Evolutionary conservation across 2,888 invertebrate species (phyloP), one percentile per base, ranked within the genome.

Genomic region (Piscicola geometra): DNA sequence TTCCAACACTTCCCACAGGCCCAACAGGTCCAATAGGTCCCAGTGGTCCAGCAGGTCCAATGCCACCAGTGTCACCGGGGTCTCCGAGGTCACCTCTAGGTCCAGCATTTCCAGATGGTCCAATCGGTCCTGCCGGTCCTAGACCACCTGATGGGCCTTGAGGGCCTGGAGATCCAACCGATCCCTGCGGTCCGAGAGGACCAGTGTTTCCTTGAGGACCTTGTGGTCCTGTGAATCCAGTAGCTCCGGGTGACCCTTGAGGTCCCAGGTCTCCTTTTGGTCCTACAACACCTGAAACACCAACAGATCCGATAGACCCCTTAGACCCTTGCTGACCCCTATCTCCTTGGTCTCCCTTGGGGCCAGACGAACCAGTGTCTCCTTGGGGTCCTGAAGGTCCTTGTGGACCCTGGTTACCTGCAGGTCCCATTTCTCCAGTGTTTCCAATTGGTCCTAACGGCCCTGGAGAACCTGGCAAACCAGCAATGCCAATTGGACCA

Each of bases 181-280:
- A 30, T 30, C 76, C 76, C 30, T 47, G 50, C 47, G 15, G 32
- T 2, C 71, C 71, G 15, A 30, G 21, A 52, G 71, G 71, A 50
- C 71, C 71, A 28, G 30, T 18, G 52, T 60, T 56, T 21, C 64
- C 64, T 64, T 41, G 28, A 36, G 47, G 33, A 21, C 78, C 78
- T 36, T 76, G 66, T 25, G 60, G n/a, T 28, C 78, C 78, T 35
- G 74, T 50, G 25, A 66, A 36, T 50, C 78, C 78, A 12, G 72
- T 67, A 25, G 56, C 74, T 60, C 78, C 78, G 5, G 33, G 33
- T 67, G 67, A 33, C 5, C 73, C 73, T n/a, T 52, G 33, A 60
- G 75, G 35, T 64, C 78, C 78, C 18, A 50, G 28, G 32, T 66
- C 74, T 15, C 77, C 78, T 35, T 70, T n/a, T 9, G 47, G 32